phyloP scores from a whole-genome alignment of 2,888 invertebrate genomes.

The Nasonia oneida region DNA sequence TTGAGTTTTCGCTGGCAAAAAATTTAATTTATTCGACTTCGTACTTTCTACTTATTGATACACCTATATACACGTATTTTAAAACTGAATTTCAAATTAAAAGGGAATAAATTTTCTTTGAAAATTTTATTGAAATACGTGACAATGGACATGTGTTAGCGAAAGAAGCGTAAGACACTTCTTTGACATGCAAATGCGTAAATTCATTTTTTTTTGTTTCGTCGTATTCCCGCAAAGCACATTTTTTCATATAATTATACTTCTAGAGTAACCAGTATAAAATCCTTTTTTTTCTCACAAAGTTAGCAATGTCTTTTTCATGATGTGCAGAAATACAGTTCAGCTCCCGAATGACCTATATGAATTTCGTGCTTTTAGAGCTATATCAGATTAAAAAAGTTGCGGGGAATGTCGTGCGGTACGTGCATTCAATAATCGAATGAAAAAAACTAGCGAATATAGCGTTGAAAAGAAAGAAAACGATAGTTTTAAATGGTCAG shows the following conservation, averaged over 20 bases:
- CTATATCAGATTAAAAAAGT: slow-evolving; percentile 22
- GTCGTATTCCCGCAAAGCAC: too few species aligned
- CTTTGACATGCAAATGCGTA: background rate
- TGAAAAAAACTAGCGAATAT: background rate
- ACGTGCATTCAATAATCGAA: background rate
- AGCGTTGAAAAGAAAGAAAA: background rate
- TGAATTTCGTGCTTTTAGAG: background rate
- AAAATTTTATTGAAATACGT: background rate
- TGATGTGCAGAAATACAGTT: background rate
- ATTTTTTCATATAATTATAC: too few species aligned
- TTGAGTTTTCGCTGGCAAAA: too few species aligned
- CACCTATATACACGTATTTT: background rate
- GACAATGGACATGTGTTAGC: background rate
- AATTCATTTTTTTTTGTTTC: background rate
- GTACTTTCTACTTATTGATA: background rate
- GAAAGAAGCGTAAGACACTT: background rate
- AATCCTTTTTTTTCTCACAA: background rate
- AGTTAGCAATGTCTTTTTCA: background rate
- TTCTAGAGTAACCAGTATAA: too few species aligned
- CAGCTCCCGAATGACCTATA: background rate
- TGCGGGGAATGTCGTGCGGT: background rate
- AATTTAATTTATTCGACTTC: background rate
- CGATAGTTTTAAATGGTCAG: background rate
- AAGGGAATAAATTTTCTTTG: background rate
- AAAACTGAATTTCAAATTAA: background rate